Evolutionary conservation across 1,140 invertebrate species (phyloP), one percentile per base, ranked within the genome.

Genomic region (Trigoniulus corallinus): DNA sequence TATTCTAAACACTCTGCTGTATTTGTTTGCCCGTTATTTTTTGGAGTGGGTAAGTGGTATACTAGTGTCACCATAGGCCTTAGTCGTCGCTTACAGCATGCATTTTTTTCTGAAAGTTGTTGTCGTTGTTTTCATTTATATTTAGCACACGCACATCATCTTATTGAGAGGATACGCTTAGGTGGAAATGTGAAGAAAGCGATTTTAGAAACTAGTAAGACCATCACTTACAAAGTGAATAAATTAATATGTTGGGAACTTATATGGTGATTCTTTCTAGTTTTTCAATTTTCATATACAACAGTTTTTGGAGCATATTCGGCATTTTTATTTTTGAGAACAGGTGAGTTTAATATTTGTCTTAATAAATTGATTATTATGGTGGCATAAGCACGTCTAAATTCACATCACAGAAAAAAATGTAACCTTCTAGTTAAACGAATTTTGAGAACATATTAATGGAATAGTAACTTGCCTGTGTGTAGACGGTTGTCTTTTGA

Each of bases 261-360:
- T n/a, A n/a, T n/a, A n/a, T n/a, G n/a, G n/a, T n/a, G n/a, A n/a
- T n/a, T 51, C 40, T 1, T 72, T 72, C 59, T 67, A 82, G 80
- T 77, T 65, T 92, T 94, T 64, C 92, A 96, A 63, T 85, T 92
- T 61, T 67, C 68, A 2, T 95, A 91, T 62, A 95, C 92, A 18
- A 89, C 85, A 43, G 61, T 95, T 22, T 96, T 95, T 72, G 92
- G 92, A 54, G 81, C 81, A 22, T 96, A 95, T 64, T 92, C 89
- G 15, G 84, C 88, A 23, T 93, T 81, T 64, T 66, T 96, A 42
- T 94, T 94, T 56, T 54, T 74, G 7, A 60, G 71, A 59, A 75
- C 74, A 60, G 71, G 70, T 72, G 57, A 60, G 52, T 52, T 54
- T 41, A 48, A 44, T 45, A 45, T 45, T 45, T 20, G 12, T 12